Base-by-base conservation (phyloP, 2,797 vertebrate species). In the Hypotaenidia okinawae region DNA sequence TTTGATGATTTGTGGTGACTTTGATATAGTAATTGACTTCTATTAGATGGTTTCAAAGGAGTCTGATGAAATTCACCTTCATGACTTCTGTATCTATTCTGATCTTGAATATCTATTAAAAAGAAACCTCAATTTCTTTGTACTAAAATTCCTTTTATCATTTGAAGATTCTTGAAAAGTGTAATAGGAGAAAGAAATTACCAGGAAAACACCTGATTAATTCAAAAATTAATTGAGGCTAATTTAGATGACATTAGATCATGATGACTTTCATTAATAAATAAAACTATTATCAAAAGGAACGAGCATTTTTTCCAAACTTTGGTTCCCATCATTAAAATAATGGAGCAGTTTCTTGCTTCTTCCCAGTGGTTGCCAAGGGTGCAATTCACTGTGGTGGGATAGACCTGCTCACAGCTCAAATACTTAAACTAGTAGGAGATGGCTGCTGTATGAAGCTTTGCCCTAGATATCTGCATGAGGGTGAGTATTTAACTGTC, bases 91-190 rank as follows among this genome's bases (percentile, higher is more conserved):
- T 67, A 70, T 72, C 73, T 51, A 23, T 67, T 93, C 52, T 45
- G 85, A 78, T 18, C 22, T 62, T 23, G 6, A 23, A 30, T 30
- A 47, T 37, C 21, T 74, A 3, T 47, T 91, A 78, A 39, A 95
- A 91, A 87, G 30, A 63, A 75, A 70, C 67, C 41, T 86, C 41
- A 1, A 32, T 57, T 84, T 52, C 94, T 97, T 94, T 97, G 92
- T 93, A 84, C 79, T 87, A 28, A 74, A 90, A 93, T 17, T 54
- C 68, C 86, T 97, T 97, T 97, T 73, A 97, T 97, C 95, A 80
- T 39, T 78, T 88, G 41, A 89, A 83, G 83, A 81, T 55, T 84
- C 93, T 92, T 87, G 79, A 95, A 94, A 94, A 93, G 88, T 80
- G 45, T 87, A 90, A 88, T 59, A 94, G 74, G 82, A 94, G 73